These are phyloP conservation scores for Pangasianodon hypophthalmus DNA, from an alignment of 2,113 vertebrate genomes.

Conservation along the genomic window DNA sequence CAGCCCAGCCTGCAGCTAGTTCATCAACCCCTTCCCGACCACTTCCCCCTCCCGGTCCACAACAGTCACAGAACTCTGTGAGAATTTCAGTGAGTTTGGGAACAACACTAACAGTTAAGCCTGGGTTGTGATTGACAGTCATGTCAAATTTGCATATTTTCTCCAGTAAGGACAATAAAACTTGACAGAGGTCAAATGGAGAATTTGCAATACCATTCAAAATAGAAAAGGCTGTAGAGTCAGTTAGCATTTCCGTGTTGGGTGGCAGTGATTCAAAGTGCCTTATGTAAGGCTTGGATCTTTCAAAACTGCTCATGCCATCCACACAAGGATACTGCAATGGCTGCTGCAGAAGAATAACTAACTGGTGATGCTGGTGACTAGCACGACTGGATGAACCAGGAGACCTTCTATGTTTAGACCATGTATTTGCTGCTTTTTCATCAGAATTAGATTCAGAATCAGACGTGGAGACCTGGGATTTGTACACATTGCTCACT, in stretches of 20 bases:
- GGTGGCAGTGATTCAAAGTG: conserved; percentile 59
- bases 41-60: conserved; percentile 59
- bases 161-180: conserved; percentile 89
- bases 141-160: conserved; percentile 94
- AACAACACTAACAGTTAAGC: conserved; percentile 83
- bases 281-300: conserved; percentile 62
- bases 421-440: conserved; percentile 61
- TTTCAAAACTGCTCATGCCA: conserved; percentile 67
- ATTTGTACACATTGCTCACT: conserved; percentile 83
- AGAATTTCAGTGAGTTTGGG: conserved; percentile 91
- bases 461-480: conserved; percentile 91
- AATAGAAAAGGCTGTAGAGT: conserved; percentile 76
- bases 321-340: conserved; percentile 50
- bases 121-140: conserved; percentile 85
- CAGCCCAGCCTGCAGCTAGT: conserved; percentile 86
- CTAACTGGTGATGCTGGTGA: conserved; percentile 64
- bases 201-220: conserved; percentile 83
- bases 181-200: conserved; percentile 89
- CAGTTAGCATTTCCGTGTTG: conserved; percentile 73
- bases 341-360: conserved; percentile 52
- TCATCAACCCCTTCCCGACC: conserved; percentile 65
- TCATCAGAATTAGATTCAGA: conserved; percentile 89
- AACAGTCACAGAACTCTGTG: conserved; percentile 85
- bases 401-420: conserved; percentile 74
- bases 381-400: conserved; percentile 73